Conservation (phyloP, 2,797 vertebrate species). For the Sebastes taczanowskii region DNA sequence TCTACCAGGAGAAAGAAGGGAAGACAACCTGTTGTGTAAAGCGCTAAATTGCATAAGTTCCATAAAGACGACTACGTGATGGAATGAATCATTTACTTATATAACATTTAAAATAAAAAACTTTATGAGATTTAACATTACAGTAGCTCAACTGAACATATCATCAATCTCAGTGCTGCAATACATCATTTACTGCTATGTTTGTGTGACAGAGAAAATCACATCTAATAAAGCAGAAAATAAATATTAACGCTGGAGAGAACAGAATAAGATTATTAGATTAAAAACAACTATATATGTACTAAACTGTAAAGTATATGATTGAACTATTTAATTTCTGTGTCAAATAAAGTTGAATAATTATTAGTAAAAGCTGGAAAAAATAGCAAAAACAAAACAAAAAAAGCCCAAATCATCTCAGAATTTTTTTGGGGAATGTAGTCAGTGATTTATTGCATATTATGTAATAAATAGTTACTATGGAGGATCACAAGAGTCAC, state of each 20-base stretch:
- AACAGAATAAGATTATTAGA: background rate
- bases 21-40: background rate
- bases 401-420: background rate
- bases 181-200: background rate
- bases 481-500: no score
- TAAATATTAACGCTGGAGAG: background rate
- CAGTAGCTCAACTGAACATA: background rate
- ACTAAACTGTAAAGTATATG: background rate
- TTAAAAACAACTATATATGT: background rate
- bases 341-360: background rate
- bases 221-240: background rate
- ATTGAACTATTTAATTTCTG: background rate
- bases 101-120: background rate
- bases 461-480: background rate
- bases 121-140: background rate
- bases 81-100: background rate
- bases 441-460: background rate
- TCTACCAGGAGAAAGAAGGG: conserved; percentile 25
- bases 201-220: background rate
- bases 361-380: background rate
- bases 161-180: background rate
- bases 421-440: background rate
- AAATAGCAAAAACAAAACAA: background rate
- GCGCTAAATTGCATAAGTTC: background rate
- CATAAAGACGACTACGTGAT: background rate